Evolutionary conservation across 2,797 vertebrate genomes (phyloP).

Genomic region (Diglossa cyanea): DNA sequence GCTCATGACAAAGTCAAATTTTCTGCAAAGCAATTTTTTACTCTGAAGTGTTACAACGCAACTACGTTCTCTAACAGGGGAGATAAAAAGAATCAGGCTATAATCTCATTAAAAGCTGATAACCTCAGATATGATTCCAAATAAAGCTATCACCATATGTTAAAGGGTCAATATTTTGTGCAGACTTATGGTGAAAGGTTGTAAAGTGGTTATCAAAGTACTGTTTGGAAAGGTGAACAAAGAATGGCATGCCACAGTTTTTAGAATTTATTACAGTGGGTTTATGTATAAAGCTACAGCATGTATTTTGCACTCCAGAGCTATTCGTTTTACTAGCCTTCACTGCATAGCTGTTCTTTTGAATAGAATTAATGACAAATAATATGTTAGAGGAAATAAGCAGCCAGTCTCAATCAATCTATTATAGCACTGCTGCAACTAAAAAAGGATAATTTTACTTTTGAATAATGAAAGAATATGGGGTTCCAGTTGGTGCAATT

Average conservation of each 20-base stretch:
- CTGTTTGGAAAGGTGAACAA: background rate
- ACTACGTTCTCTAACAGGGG: background rate
- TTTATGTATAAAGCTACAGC: background rate
- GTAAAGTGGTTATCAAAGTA: background rate
- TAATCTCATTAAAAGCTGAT: background rate
- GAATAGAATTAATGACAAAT: background rate
- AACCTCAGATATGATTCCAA: background rate
- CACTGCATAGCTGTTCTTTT: background rate
- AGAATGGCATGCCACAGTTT: background rate
- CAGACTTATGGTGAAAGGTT: background rate
- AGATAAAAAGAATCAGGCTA: background rate
- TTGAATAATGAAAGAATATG: background rate
- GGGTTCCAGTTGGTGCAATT: background rate
- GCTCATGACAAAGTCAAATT: background rate
- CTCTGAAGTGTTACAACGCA: background rate
- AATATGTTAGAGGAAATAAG: background rate
- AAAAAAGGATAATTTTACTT: background rate
- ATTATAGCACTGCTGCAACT: background rate
- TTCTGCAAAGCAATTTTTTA: background rate
- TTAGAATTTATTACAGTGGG: background rate
- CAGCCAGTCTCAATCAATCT: background rate
- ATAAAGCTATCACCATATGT: background rate
- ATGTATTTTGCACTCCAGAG: background rate
- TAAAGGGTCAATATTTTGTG: background rate
- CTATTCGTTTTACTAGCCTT: background rate